Base-by-base conservation (phyloP, 2,797 vertebrate genomes). In the Dendrocincla tyrannina region DNA sequence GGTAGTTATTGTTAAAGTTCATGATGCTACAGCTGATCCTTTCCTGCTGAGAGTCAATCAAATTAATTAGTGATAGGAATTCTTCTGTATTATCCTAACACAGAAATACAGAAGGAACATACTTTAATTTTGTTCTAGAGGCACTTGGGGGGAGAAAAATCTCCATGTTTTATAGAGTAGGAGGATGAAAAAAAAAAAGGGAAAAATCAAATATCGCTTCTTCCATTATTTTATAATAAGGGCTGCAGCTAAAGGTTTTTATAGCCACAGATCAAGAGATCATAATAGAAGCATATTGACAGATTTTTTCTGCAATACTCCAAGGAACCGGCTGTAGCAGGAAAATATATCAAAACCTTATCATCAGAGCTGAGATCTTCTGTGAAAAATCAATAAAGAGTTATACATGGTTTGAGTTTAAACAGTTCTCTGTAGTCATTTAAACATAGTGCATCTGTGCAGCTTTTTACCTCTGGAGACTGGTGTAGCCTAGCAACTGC, bases 271-370 rank as follows among this genome's bases (percentile, higher is more conserved):
- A 99, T 99, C 99, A 99, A 99, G 98, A 99, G 99, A 99, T 99
- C 98, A 99, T 99, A 99, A 99, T 99, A 99, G 99, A 99, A 99
- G 98, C 98, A 99, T 99, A 99, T 99, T 99, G 99, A 99, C 98
- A 99, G 98, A 98, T 98, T 99, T 99, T 98, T 98, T 98, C 98
- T 97, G 97, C 98, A 99, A 98, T 99, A 99, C 98, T 99, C 99
- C 97, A 98, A 98, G 99, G 99, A 98, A 99, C 98, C 77, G 95
- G 98, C 97, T 98, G 98, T 98, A 98, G 99, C 98, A 98, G 98
- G 98, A 99, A 99, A 99, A 99, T 99, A 99, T 99, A 99, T 99
- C 99, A 99, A 99, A 99, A 99, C 98, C 98, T 99, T 99, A 99
- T 99, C 99, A 99, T 99, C 98, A 99, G 98, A 98, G 98, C 98